Base-by-base conservation (phyloP, 2,888 invertebrate genomes). In the Acrocera orbiculus region DNA sequence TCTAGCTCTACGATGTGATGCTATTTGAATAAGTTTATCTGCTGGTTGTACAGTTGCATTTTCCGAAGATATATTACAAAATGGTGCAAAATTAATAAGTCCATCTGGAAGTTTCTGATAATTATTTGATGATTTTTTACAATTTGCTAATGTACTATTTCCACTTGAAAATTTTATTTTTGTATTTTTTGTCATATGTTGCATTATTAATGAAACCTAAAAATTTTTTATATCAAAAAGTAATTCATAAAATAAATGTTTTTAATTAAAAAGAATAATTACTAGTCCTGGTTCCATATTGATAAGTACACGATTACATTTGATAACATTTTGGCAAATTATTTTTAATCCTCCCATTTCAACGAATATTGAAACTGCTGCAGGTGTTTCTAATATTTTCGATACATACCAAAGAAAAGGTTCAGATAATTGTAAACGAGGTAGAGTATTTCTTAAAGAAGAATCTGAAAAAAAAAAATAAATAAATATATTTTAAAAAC, bases 31-130 rank as follows among this genome's bases (percentile, higher is more conserved):
- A 23, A 93, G 66, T 39, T 86, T 79, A 56, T 89, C 87, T 1
- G 90, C 82, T 2, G 87, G 77, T 52, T 87, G 86, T 6, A 87
- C 85, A 4, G 85, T 82, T 3, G 82, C 79, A 58, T 80, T 82
- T 46, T 76, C 73, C 48, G 81, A 82, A 13, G 76, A 69, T 38
- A 86, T 79, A 1, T 73, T 70, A 36, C 83, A 87, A 22, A 86
- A 68, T 0, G 90, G 90, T 4, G 90, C 90, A 52, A 90, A 89
- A 57, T 92, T 92, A 30, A 85, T 69, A 13, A 89, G 62, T 4
- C 82, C 81, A 46, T 82, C 78, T 47, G 85, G 83, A 16, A 70
- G 56, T 35, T 64, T 65, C 9, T 63, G 58, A 34, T 47, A 59
- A 34, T 52, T 49, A 10, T 48, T 48, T 41, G 54, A 58, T 40